phyloP scores from a whole-genome alignment of 2,888 invertebrate genomes.

The Drosophila colorata region DNA sequence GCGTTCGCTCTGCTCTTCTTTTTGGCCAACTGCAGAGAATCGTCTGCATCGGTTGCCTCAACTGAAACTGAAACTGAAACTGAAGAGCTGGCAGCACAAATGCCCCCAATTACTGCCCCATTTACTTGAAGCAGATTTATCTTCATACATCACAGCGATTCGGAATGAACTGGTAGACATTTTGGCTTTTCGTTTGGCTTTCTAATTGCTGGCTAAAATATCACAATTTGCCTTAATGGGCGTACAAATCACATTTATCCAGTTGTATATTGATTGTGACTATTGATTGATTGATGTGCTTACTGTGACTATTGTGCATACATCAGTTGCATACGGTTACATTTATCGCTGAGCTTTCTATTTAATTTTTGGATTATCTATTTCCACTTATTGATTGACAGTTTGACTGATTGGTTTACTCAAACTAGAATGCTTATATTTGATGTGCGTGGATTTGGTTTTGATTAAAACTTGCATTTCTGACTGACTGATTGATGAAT shows the following conservation, averaged over 20 bases:
- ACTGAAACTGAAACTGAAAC: background rate
- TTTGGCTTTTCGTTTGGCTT: background rate
- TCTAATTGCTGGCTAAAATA: background rate
- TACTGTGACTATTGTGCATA: too few relatives aligned
- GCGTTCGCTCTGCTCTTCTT: background rate
- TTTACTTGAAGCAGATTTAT: background rate
- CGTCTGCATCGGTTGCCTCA: background rate
- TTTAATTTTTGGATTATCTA: too few relatives aligned
- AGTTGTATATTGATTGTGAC: background rate
- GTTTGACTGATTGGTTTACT: too few relatives aligned
- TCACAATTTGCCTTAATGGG: background rate
- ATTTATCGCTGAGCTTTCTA: too few relatives aligned
- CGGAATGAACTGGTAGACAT: background rate
- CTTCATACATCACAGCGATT: conserved; percentile 14
- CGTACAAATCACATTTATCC: background rate
- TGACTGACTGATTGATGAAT: too few relatives aligned
- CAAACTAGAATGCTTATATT: too few relatives aligned
- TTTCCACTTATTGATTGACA: too few relatives aligned
- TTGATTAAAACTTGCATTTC: too few relatives aligned
- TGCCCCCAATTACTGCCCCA: conserved; percentile 11
- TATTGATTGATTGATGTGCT: conserved; percentile 5
- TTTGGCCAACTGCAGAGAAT: conserved; percentile 5
- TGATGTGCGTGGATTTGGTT: too few relatives aligned
- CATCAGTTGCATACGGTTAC: too few relatives aligned
- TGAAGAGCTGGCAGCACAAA: background rate